Base-by-base conservation (phyloP, 2,888 invertebrate species). In the Metallyticus violacea region DNA sequence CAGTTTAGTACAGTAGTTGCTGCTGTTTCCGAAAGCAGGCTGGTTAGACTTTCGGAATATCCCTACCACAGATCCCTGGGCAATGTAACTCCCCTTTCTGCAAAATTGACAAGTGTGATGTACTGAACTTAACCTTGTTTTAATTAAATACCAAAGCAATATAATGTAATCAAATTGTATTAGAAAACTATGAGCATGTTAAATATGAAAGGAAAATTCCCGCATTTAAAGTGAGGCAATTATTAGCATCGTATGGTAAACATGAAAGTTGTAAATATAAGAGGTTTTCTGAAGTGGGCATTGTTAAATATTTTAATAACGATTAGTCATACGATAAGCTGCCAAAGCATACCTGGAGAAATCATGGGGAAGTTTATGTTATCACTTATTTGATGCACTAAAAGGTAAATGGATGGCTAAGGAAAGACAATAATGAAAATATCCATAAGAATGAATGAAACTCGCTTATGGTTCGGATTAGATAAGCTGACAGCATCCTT, bases 391-490 rank as follows among this genome's bases (percentile, higher is more conserved):
- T 62, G 15, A 15, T 62, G 22, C 15, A 62, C 9, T 22, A 15
- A 62, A 62, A 3, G 22, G 3, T 3, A 62, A 62, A 62, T 62
- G 40, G 40, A 62, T 62, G 3, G 40, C 15, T 62, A 62, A 62
- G 40, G 40, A 22, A 15, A 62, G 15, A 15, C 22, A 62, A 62
- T 62, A 62, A 62, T 62, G 40, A 62, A 62, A 62, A 62, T 62
- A 62, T 62, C 40, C 9, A 76, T 40, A 26, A 82, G 76, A 79
- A 88, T 88, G 88, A 85, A 79, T 79, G 86, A 86, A 29, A 27
- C 91, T 90, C 89, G 91, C 88, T 89, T 92, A 87, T 92, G 91
- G 91, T 90, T 89, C 78, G 91, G 91, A 84, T 90, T 89, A 88
- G 91, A 92, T 86, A 90, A 89, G 89, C 88, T 92, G 78, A 89